Base-by-base conservation (phyloP, 2,113 vertebrate species). In the Boulengeromyrus knoepffleri region DNA sequence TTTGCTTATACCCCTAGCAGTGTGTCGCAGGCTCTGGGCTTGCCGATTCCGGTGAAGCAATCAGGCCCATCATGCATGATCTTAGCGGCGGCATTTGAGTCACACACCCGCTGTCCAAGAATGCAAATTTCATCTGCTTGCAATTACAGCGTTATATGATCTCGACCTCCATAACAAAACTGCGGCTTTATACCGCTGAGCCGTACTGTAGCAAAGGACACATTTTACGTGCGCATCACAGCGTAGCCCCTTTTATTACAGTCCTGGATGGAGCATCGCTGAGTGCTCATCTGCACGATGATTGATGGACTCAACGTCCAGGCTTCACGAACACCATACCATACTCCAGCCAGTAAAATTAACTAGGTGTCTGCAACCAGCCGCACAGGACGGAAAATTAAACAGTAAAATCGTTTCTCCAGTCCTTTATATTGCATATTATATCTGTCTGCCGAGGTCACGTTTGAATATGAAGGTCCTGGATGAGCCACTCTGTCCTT, bases 51-150 rank as follows among this genome's bases (percentile, higher is more conserved):
- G 13, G 74, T 19, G 31, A 42, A 42, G 36, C 74, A 80, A 80
- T 39, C 74, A 42, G 74, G 74, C 19, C 36, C 83, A 45, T 46
- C 42, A n/a, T 85, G 39, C 19, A 19, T 85, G 45, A 85, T 85
- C 45, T 19, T n/a, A 9, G 13, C 17, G 21, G 36, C 9, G 21
- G 80, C 21, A 21, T 85, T 47, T 46, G 45, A 85, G 45, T 85
- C 39, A 85, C 45, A 85, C 45, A 47, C 83, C 83, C 83, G 83
- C 83, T n/a, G 83, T 46, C 39, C 45, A 85, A 85, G 83, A 85
- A 85, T 85, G 83, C 83, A 85, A 47, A 85, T 47, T 80, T 85
- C 83, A 85, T 85, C 83, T 85, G 83, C 45, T 85, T 85, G 45
- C 83, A 85, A 47, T 85, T 85, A 85, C 83, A 85, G 83, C 36